A percentile compares a stretch with the other conserved stretches of the same genome.
These are phyloP conservation scores for Yponomeuta plumbellus DNA, from an alignment of 2,888 invertebrate species.

Conservation along the genomic window DNA sequence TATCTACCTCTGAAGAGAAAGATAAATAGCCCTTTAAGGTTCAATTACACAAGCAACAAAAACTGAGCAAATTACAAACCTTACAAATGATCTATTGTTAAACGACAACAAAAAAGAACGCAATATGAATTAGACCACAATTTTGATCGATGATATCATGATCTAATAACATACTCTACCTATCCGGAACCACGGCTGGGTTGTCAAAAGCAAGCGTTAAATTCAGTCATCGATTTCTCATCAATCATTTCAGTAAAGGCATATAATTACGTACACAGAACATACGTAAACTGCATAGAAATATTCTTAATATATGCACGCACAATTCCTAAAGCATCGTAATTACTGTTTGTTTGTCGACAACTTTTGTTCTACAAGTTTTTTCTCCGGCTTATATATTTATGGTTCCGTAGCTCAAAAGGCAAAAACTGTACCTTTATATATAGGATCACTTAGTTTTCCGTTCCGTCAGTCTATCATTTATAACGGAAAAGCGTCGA, in stretches of 20 bases:
- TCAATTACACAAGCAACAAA: background rate
- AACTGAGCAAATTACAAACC: background rate
- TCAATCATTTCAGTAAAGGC: background rate
- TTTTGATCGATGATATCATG: slow-evolving; percentile 3
- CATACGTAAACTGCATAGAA: too few relatives aligned
- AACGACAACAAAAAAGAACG: background rate
- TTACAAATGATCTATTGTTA: slow-evolving; percentile 12
- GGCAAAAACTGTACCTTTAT: too few relatives aligned
- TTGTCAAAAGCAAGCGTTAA: background rate
- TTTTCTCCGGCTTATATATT: too few relatives aligned
- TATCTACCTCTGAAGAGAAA: too few relatives aligned
- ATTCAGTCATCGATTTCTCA: background rate
- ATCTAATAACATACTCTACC: slow-evolving; percentile 5
- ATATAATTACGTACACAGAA: background rate
- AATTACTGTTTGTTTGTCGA: too few relatives aligned
- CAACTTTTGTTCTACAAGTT: too few relatives aligned
- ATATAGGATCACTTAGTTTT: too few relatives aligned
- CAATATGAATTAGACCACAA: background rate
- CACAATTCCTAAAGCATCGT: too few relatives aligned
- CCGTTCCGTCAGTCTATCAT: too few relatives aligned
- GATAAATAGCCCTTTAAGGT: background rate
- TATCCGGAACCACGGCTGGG: background rate
- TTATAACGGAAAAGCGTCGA: too few relatives aligned
- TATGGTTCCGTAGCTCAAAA: too few relatives aligned
- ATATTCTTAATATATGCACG: too few relatives aligned